phyloP scores from a whole-genome alignment of 2,888 invertebrate species.

The Oxytorus armatus region DNA sequence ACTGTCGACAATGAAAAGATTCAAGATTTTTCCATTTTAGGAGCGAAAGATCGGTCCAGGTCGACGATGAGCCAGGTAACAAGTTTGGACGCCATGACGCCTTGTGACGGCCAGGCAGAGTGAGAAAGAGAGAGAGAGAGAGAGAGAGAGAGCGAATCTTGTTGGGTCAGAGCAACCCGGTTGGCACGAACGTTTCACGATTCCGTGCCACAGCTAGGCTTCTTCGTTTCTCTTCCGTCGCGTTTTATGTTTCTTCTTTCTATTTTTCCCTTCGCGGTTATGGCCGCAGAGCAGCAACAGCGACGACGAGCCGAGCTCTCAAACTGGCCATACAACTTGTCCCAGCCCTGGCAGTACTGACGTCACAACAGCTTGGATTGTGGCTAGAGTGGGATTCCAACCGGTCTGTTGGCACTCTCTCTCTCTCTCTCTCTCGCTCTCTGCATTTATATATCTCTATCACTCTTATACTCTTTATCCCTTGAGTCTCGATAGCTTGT shows the following conservation, averaged over 20 bases:
- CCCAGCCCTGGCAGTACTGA: constrained; percentile 52
- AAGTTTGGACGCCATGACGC: constrained; percentile 59
- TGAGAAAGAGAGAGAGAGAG: constrained; percentile 5
- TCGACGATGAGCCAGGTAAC: constrained; percentile 56
- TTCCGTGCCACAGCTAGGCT: constrained; percentile 45
- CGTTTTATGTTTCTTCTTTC: constrained; percentile 49
- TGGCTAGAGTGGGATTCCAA: constrained; percentile 78
- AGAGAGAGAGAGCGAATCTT: constrained; percentile 29
- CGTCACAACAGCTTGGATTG: constrained; percentile 62
- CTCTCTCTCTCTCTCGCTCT: constrained; percentile 17
- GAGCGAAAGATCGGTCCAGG: constrained; percentile 7
- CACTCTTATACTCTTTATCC: constrained; percentile 15
- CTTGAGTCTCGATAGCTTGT: not conserved
- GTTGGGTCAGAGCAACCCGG: constrained; percentile 49
- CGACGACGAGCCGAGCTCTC: constrained; percentile 62
- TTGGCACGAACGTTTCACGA: constrained; percentile 49
- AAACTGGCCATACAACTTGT: constrained; percentile 69
- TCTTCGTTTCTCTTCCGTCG: constrained; percentile 20
- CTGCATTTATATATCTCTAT: not conserved
- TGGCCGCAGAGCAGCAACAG: constrained; percentile 38
- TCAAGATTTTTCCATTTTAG: constrained; percentile 22
- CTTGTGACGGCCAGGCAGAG: not conserved
- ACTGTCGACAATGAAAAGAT: not conserved
- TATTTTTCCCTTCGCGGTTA: constrained; percentile 55
- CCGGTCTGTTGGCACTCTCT: constrained; percentile 67